These are phyloP conservation scores for Scopus umbretta DNA, from an alignment of 2,113 vertebrate genomes.

Conservation along the genomic window DNA sequence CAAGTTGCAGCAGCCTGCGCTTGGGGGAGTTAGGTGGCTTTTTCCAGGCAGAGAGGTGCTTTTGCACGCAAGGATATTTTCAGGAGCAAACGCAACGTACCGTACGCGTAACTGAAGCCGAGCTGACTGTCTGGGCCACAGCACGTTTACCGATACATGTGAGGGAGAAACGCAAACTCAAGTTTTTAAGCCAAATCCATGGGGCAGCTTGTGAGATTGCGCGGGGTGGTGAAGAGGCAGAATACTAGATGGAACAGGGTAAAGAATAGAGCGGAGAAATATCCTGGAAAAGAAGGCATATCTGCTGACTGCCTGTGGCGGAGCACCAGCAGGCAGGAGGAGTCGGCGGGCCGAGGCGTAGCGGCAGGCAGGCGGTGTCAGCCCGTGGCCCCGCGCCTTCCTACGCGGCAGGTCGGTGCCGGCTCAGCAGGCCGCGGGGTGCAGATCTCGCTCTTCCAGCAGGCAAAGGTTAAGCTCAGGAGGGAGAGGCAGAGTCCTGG, in stretches of 20 bases:
- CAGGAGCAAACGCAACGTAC: neutral
- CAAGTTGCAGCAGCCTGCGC: neutral
- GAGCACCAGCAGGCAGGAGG: neutral
- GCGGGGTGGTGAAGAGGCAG: neutral
- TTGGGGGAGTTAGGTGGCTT: neutral
- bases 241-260: neutral
- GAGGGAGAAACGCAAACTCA: neutral
- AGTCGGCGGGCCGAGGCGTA: neutral
- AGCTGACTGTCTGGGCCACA: neutral
- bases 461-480: neutral
- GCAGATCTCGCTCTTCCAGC: neutral
- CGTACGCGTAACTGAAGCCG: neutral
- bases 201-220: neutral
- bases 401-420: neutral
- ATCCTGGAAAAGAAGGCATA: accelerated
- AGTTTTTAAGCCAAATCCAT: neutral
- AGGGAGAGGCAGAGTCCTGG: neutral
- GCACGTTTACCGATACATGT: accelerated
- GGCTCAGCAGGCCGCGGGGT: neutral
- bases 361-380: neutral
- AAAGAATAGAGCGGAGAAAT: neutral
- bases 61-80: neutral
- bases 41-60: neutral
- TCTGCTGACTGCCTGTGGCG: neutral
- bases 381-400: neutral